Percentiles rank a stretch among this genome's conserved stretches.
These are phyloP conservation scores for Drosophila peninsularis DNA, from an alignment of 2,888 invertebrate genomes.

Conservation along the genomic window DNA sequence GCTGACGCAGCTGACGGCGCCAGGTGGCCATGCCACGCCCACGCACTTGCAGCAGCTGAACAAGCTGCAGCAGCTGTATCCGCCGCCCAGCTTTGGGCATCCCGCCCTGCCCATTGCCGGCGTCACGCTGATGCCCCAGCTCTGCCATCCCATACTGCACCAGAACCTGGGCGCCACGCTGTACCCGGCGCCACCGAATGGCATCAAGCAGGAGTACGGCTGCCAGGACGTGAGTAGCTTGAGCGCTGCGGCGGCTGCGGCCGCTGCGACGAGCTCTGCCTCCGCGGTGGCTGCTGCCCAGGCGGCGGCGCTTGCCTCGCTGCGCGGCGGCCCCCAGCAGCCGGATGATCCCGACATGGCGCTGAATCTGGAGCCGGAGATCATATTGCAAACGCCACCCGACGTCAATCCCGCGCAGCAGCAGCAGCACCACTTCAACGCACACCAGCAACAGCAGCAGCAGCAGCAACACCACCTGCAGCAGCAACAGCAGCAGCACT, in stretches of 20 bases:
- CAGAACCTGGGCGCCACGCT: slow-evolving; percentile 80
- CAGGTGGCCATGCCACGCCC: slow-evolving; percentile 59
- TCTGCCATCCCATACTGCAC: slow-evolving; percentile 82
- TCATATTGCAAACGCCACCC: slow-evolving; percentile 80
- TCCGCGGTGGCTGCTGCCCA: slow-evolving; percentile 71
- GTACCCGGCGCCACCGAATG: slow-evolving; percentile 78
- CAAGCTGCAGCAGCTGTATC: slow-evolving; percentile 77
- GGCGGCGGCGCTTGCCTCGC: slow-evolving; percentile 65
- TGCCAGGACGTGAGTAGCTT: slow-evolving; percentile 61
- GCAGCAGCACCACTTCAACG: slow-evolving; percentile 72
- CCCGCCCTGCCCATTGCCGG: slow-evolving; percentile 81
- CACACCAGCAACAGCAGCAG: slow-evolving; percentile 74
- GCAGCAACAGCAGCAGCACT: slow-evolving; percentile 77
- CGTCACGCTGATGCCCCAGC: slow-evolving; percentile 82
- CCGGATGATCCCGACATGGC: slow-evolving; percentile 77
- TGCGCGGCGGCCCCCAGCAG: slow-evolving; percentile 47
- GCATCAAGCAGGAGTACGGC: slow-evolving; percentile 81
- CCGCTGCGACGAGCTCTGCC: slow-evolving; percentile 47
- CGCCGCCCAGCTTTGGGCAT: slow-evolving; percentile 80
- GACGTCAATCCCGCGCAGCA: slow-evolving; percentile 79
- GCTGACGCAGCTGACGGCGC: slow-evolving; percentile 55
- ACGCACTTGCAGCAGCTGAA: slow-evolving; percentile 80
- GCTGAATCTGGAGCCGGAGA: slow-evolving; percentile 80
- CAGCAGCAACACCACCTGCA: slow-evolving; percentile 69
- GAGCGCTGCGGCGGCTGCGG: slow-evolving; percentile 42